A percentile compares a stretch with the other conserved stretches of the same genome.
Evolutionary conservation across 2,797 vertebrate genomes (phyloP).

Genomic region (Lates japonicus): DNA sequence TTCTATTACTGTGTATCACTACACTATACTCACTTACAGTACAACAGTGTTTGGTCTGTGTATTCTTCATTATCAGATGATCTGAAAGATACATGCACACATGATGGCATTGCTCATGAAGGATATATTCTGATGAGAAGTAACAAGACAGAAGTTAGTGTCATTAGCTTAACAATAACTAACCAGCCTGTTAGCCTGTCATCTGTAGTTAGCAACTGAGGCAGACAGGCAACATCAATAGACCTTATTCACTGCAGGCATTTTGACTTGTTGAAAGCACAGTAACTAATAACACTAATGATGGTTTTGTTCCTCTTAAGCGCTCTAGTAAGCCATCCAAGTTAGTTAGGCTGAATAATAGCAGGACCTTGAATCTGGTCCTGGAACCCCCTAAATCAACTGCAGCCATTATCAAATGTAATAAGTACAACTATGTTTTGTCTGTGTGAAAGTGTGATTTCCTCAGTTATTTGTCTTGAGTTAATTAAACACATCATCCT

Average conservation of each 20-base stretch:
- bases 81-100: too few species aligned
- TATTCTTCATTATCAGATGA: too few species aligned
- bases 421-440: not conserved
- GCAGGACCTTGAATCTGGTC: not conserved
- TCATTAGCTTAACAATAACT: not conserved
- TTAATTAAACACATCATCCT: not conserved
- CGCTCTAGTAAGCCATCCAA: not conserved
- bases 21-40: too few species aligned
- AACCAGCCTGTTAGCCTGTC: not conserved
- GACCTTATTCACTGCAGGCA: not conserved
- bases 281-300: too few species aligned
- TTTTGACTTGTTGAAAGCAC: not conserved
- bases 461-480: not conserved
- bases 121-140: too few species aligned
- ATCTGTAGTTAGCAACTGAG: not conserved
- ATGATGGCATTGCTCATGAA: too few species aligned
- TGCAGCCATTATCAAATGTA: conserved; percentile 2
- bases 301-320: too few species aligned
- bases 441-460: not conserved
- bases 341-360: not conserved
- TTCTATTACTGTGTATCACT: too few species aligned
- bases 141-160: too few species aligned
- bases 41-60: too few species aligned
- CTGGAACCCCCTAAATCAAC: not conserved
- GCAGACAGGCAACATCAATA: not conserved